These are phyloP conservation scores for Chondrosia reniformis DNA, from an alignment of 37 sponge, comb jelly and placozoan genomes.

Conservation along the genomic window DNA sequence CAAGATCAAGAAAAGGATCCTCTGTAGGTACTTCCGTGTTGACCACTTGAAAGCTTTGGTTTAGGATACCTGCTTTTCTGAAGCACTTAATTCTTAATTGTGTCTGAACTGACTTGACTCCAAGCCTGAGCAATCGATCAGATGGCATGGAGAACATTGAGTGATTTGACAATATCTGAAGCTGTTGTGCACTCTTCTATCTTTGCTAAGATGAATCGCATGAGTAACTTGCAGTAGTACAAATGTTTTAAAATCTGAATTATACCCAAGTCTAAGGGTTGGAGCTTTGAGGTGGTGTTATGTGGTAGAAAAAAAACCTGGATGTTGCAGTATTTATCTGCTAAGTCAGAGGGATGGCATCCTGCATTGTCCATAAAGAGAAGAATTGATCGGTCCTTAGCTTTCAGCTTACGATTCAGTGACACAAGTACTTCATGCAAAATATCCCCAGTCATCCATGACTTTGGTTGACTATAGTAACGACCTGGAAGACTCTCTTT, in stretches of 20 bases:
- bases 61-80: slow-evolving; percentile 54
- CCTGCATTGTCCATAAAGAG: too few species aligned
- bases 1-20: background rate
- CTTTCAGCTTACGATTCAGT: too few species aligned
- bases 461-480: background rate
- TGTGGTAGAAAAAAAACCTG: too few species aligned
- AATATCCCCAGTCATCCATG: background rate
- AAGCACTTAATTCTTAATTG: slow-evolving; percentile 68
- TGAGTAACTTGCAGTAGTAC: background rate
- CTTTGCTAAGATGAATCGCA: background rate
- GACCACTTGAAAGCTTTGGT: background rate
- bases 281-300: slow-evolving; percentile 65
- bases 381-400: too few species aligned
- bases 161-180: background rate
- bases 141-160: slow-evolving; percentile 35
- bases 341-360: too few species aligned
- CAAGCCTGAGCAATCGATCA: slow-evolving; percentile 47
- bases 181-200: slow-evolving; percentile 23
- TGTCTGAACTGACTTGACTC: slow-evolving; percentile 36
- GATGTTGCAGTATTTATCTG: too few species aligned
- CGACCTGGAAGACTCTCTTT: background rate
- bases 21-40: background rate
- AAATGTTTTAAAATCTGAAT: slow-evolving; percentile 9
- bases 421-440: too few species aligned
- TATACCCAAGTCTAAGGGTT: slow-evolving; percentile 67